phyloP scores from a whole-genome alignment of 1,140 invertebrate species.

The Drosophila mauritiana region DNA sequence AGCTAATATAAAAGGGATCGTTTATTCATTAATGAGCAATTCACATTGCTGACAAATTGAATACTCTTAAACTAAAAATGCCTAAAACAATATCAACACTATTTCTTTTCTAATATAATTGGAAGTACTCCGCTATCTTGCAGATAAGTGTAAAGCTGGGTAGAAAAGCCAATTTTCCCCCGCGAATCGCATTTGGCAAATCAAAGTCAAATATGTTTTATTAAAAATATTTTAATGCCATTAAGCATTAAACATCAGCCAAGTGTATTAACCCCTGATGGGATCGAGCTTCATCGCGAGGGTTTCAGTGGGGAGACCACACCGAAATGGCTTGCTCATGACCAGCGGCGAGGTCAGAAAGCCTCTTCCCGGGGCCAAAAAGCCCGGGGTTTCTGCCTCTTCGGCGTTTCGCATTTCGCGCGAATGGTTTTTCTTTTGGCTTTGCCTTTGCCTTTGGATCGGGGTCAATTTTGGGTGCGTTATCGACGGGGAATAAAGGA shows the following conservation, averaged over 20 bases:
- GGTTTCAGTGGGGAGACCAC: conserved; percentile 40
- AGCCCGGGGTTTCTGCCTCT: conserved; percentile 24
- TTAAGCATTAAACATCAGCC: conserved; percentile 78
- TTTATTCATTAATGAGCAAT: too few relatives aligned
- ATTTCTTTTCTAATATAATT: too few relatives aligned
- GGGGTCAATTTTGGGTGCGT: conserved; percentile 73
- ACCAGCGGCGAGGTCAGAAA: conserved; percentile 66
- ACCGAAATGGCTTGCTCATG: conserved; percentile 47
- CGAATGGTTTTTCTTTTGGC: conserved; percentile 10
- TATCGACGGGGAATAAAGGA: conserved; percentile 37
- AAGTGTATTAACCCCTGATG: conserved; percentile 71
- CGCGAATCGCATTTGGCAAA: conserved; percentile 40
- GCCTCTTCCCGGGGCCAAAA: conserved; percentile 34
- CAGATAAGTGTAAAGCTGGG: conserved; percentile 34
- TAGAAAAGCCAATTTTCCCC: conserved; percentile 45
- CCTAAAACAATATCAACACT: too few relatives aligned
- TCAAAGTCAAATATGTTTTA: conserved; percentile 77
- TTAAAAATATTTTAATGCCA: conserved; percentile 82
- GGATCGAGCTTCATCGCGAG: conserved; percentile 23
- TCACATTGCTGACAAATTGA: too few relatives aligned
- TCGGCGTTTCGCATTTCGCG: conserved; percentile 72
- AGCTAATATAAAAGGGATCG: too few relatives aligned
- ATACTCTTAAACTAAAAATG: too few relatives aligned
- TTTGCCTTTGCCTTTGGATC: conserved; percentile 31
- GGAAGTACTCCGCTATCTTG: neutral